Conservation (phyloP, 2,888 invertebrate species). For the Listrodromus nycthemerus region DNA sequence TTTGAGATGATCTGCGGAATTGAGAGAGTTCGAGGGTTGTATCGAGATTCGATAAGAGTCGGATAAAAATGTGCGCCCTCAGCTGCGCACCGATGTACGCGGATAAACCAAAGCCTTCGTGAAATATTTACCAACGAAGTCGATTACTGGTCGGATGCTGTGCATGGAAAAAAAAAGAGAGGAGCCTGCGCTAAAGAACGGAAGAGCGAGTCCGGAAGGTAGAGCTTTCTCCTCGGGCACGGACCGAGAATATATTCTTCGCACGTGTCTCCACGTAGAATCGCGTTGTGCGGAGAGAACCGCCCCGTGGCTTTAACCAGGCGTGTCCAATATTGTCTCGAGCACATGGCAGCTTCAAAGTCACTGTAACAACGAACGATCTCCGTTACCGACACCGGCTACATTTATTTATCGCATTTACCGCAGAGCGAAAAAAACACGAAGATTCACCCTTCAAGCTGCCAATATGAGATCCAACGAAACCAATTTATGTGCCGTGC, state of each 20-base stretch:
- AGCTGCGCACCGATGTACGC: conserved; percentile 2
- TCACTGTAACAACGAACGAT: conserved; percentile 40
- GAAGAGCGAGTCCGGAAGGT: conserved; percentile 29
- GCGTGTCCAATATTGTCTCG: conserved; percentile 60
- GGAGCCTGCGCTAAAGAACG: conserved; percentile 6
- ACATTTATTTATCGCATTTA: conserved; percentile 61
- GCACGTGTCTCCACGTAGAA: conserved; percentile 59
- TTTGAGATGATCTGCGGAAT: conserved; percentile 38
- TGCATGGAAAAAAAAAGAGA: conserved; percentile 25
- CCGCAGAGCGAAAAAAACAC: conserved; percentile 23
- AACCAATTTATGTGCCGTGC: conserved; percentile 16
- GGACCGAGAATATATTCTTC: conserved; percentile 59
- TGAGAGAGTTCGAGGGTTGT: conserved; percentile 15
- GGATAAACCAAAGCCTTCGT: conserved; percentile 60
- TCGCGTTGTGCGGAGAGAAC: conserved; percentile 29
- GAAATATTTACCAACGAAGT: conserved; percentile 59
- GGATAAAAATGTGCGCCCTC: conserved; percentile 28
- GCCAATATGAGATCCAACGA: conserved; percentile 49
- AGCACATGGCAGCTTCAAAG: conserved; percentile 47
- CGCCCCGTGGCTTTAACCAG: conserved; percentile 46
- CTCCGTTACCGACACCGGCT: conserved; percentile 60
- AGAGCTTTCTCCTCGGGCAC: conserved; percentile 15
- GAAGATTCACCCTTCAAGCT: conserved; percentile 26
- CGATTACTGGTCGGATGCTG: conserved; percentile 36
- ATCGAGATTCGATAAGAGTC: conserved; percentile 56